Percentiles rank a stretch among this genome's conserved stretches.
Evolutionary conservation across 2,888 invertebrate species (phyloP).

Genomic region (Chymomyza fuscimana): DNA sequence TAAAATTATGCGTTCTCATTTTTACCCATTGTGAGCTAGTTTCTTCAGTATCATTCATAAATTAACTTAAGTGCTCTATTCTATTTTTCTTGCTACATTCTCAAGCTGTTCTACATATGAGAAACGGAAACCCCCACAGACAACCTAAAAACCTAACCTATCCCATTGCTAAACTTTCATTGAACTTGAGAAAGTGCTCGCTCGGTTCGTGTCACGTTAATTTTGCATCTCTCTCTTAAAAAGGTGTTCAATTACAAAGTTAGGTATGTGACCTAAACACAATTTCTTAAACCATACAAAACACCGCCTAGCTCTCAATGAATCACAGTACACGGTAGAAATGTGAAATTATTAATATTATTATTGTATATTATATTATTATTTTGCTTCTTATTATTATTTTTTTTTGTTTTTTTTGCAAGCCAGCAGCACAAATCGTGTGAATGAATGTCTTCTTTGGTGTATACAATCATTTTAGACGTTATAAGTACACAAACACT

Average conservation of each 20-base stretch:
- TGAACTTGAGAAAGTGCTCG: not conserved
- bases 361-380: not conserved
- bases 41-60: not conserved
- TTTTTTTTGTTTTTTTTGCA: slow-evolving; percentile 36
- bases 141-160: not conserved
- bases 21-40: too few relatives aligned
- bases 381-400: not conserved
- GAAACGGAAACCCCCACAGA: not conserved
- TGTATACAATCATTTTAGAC: slow-evolving; percentile 51
- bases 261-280: not conserved
- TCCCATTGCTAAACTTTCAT: not conserved
- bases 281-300: not conserved
- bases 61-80: not conserved
- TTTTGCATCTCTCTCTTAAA: not conserved
- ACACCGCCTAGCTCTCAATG: not conserved
- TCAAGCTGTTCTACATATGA: not conserved
- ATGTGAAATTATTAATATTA: slow-evolving; percentile 25
- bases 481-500: slow-evolving; percentile 45
- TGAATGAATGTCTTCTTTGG: slow-evolving; percentile 46
- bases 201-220: not conserved
- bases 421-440: slow-evolving; percentile 54
- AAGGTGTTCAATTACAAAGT: not conserved
- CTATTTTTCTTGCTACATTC: not conserved
- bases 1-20: too few relatives aligned
- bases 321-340: slow-evolving; percentile 5